Conservation (phyloP, 2,888 invertebrate genomes). For the Dendrolimus pini region DNA sequence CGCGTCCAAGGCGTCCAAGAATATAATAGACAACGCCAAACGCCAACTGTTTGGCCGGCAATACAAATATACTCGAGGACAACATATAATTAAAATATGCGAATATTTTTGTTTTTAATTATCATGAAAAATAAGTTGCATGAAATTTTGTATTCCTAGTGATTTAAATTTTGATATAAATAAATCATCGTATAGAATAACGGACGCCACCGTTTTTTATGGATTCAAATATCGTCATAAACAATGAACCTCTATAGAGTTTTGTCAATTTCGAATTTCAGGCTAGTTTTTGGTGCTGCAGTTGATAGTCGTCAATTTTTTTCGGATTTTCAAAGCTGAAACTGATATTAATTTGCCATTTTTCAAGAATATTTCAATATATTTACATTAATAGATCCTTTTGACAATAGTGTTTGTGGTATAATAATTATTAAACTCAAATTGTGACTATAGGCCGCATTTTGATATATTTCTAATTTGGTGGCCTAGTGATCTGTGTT, state of each 20-base stretch:
- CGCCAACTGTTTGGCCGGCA: too few relatives aligned
- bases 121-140: too few relatives aligned
- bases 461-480: conserved; percentile 46
- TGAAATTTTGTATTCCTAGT: too few relatives aligned
- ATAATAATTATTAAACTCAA: conserved; percentile 18
- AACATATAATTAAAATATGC: too few relatives aligned
- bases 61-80: too few relatives aligned
- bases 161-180: too few relatives aligned
- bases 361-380: conserved; percentile 15
- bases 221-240: conserved; percentile 58
- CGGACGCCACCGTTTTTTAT: conserved; percentile 28
- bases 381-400: conserved; percentile 21
- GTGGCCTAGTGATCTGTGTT: conserved; percentile 56
- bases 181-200: conserved; percentile 12
- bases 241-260: conserved; percentile 41
- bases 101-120: too few relatives aligned
- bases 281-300: conserved; percentile 62
- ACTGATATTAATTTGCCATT: conserved; percentile 25
- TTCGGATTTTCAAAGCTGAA: conserved; percentile 50
- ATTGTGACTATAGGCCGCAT: conserved; percentile 24
- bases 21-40: too few relatives aligned
- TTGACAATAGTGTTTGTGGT: conserved; percentile 17
- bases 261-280: conserved; percentile 63
- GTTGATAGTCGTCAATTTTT: conserved; percentile 62
- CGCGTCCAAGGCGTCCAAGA: too few relatives aligned